Conservation (phyloP, 1,140 invertebrate genomes). For the Myzus persicae region DNA sequence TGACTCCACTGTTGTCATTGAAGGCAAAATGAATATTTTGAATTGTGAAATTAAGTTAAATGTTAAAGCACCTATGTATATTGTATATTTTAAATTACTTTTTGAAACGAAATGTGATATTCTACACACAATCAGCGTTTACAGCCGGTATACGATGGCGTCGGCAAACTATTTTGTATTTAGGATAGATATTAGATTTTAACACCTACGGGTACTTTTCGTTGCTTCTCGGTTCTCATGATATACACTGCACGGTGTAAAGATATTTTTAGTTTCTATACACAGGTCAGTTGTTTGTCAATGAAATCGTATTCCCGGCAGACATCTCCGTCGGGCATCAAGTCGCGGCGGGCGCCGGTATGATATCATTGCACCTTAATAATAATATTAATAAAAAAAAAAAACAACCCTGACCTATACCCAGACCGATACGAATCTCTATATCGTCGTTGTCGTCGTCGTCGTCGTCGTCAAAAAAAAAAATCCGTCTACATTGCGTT, state of each 20-base stretch:
- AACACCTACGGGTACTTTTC: background rate
- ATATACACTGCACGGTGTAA: background rate
- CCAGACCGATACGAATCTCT: slow-evolving; percentile 32
- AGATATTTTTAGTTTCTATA: background rate
- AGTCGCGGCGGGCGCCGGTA: slow-evolving; percentile 50
- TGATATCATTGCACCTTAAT: background rate
- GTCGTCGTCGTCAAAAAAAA: background rate
- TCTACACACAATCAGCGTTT: background rate
- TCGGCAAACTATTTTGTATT: background rate
- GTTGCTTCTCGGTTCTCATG: background rate
- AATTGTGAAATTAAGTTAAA: background rate
- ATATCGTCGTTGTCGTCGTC: background rate
- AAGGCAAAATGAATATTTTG: background rate
- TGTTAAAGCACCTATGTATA: too few species aligned
- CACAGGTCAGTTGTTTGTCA: background rate
- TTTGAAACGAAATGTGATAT: background rate
- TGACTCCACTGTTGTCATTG: background rate
- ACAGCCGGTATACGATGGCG: background rate
- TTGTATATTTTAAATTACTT: background rate
- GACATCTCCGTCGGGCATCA: slow-evolving; percentile 56
- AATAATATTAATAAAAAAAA: slow-evolving; percentile 28
- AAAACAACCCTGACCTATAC: slow-evolving; percentile 47
- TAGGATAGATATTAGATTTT: background rate
- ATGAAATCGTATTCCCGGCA: slow-evolving; percentile 26
- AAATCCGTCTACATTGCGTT: background rate